These are phyloP conservation scores for Ahaetulla prasina DNA, from an alignment of 2,113 vertebrate genomes.

Conservation along the genomic window DNA sequence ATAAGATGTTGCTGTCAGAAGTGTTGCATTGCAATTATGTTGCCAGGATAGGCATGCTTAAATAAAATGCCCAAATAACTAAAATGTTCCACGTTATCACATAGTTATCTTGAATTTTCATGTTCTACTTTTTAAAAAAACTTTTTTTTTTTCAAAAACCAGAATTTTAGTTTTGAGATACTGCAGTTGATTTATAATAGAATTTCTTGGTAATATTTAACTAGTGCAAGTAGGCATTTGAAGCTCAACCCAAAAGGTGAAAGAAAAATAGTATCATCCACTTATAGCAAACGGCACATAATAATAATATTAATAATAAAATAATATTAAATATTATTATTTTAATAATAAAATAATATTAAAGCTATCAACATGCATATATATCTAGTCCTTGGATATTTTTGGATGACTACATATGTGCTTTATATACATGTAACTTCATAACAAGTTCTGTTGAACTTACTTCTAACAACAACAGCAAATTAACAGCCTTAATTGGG, in stretches of 20 bases:
- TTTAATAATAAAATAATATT: too few species aligned
- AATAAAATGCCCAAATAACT: not conserved
- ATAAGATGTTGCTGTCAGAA: not conserved
- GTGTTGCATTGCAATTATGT: not conserved
- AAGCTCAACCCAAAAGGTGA: not conserved
- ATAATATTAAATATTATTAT: too few species aligned
- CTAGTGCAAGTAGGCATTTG: not conserved
- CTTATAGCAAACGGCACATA: not conserved
- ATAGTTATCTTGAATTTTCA: not conserved
- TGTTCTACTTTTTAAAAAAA: not conserved
- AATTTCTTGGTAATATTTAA: not conserved
- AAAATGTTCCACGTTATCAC: not conserved
- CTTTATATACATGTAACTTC: not conserved
- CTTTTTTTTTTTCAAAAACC: not conserved
- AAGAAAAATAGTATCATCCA: not conserved
- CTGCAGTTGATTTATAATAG: not conserved
- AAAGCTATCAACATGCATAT: too few species aligned
- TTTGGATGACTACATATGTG: too few species aligned
- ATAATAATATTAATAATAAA: too few species aligned
- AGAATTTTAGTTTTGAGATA: not conserved
- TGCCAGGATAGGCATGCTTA: not conserved
- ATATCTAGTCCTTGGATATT: too few species aligned
- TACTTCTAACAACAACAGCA: not conserved
- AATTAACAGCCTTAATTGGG: constrained; percentile 10
- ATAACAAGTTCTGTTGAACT: not conserved